Evolutionary conservation across 2,888 invertebrate species (phyloP).

Genomic region (Eulithis prunata): DNA sequence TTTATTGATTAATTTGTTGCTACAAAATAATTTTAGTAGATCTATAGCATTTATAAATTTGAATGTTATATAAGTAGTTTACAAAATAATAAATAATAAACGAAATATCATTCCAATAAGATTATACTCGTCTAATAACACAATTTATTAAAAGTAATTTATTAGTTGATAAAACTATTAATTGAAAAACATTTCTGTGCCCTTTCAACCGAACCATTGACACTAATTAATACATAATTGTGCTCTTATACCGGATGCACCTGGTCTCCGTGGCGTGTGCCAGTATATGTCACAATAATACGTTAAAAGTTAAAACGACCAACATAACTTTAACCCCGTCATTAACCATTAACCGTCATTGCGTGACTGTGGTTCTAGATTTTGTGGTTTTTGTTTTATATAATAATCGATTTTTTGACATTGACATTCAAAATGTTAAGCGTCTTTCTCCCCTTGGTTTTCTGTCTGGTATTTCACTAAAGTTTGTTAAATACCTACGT

Average conservation of each 20-base stretch:
- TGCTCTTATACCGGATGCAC: conserved; percentile 43
- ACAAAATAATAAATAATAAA: no score
- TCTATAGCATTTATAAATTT: no score
- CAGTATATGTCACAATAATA: conserved; percentile 43
- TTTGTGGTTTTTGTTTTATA: conserved; percentile 8
- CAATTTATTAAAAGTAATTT: neutral
- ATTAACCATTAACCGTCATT: neutral
- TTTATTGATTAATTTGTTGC: no score
- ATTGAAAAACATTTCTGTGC: conserved; percentile 13
- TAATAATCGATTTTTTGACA: conserved; percentile 21
- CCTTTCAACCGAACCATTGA: conserved; percentile 37
- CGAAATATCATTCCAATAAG: no score
- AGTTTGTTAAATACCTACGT: neutral
- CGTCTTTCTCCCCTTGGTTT: conserved; percentile 7
- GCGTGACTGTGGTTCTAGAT: neutral
- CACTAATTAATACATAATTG: conserved; percentile 44
- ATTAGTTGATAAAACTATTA: conserved; percentile 1
- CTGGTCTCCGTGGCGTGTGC: conserved; percentile 43
- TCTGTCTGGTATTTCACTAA: neutral
- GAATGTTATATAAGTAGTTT: no score
- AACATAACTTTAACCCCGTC: conserved; percentile 8
- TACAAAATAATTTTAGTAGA: no score
- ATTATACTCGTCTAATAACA: no score
- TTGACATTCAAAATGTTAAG: conserved; percentile 14
- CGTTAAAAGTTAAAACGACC: conserved; percentile 41